Percentiles rank a stretch among this genome's conserved stretches.
Conservation (phyloP, 2,888 invertebrate species). For the Rhingia campestris region DNA sequence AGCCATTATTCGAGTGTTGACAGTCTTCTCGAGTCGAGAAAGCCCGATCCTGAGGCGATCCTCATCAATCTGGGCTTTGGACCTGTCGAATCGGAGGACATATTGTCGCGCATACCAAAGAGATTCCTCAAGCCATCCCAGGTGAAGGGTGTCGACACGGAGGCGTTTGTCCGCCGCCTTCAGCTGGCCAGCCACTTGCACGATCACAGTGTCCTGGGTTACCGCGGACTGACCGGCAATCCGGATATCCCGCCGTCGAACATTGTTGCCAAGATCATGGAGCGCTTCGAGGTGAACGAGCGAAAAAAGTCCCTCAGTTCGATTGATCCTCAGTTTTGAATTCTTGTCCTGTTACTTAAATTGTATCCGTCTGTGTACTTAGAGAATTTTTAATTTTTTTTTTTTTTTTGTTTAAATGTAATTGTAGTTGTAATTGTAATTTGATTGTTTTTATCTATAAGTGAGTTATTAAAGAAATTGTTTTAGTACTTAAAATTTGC, state of each 20-base stretch:
- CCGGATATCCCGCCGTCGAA: conserved; percentile 90
- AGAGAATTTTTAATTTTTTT: conserved; percentile 19
- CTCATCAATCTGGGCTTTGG: conserved; percentile 92
- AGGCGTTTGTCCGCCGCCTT: conserved; percentile 89
- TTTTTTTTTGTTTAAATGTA: conserved; percentile 54
- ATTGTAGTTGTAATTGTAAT: conserved; percentile 48
- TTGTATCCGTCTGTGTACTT: conserved; percentile 45
- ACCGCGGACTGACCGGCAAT: conserved; percentile 90
- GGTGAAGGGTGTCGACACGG: conserved; percentile 89
- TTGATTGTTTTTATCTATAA: conserved; percentile 72
- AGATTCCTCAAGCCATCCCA: conserved; percentile 91
- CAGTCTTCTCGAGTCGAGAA: conserved; percentile 91
- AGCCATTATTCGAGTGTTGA: conserved; percentile 91
- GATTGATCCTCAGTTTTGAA: conserved; percentile 75
- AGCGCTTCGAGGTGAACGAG: conserved; percentile 86
- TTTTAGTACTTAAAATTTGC: conserved; percentile 63
- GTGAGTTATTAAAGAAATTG: conserved; percentile 65
- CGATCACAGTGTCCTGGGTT: conserved; percentile 90
- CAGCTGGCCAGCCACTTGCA: conserved; percentile 89
- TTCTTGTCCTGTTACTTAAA: not conserved
- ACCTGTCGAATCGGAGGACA: conserved; percentile 87
- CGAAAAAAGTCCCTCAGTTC: conserved; percentile 82
- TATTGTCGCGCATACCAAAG: conserved; percentile 90
- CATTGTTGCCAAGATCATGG: conserved; percentile 92
- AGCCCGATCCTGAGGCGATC: conserved; percentile 94